phyloP scores from a whole-genome alignment of 1,140 invertebrate genomes.

The Halyomorpha halys region DNA sequence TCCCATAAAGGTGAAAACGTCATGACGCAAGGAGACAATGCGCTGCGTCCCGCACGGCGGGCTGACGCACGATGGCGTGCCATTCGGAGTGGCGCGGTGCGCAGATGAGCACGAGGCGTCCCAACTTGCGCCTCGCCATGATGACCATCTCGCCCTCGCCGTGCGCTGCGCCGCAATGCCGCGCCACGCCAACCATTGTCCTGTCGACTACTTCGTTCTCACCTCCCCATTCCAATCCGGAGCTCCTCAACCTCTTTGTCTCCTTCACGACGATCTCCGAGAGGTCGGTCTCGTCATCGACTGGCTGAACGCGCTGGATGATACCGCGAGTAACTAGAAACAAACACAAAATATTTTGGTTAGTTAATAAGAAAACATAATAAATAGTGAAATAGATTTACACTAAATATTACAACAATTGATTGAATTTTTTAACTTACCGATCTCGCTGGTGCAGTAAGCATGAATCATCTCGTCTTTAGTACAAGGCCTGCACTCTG shows the following conservation, averaged over 20 bases:
- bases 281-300: constrained; percentile 49
- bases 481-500: constrained; percentile 57
- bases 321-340: constrained; percentile 52
- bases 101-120: constrained; percentile 56
- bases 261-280: constrained; percentile 55
- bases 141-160: constrained; percentile 68
- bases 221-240: constrained; percentile 33
- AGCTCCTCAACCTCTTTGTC: constrained; percentile 48
- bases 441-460: constrained; percentile 70
- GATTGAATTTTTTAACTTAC: no score
- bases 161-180: constrained; percentile 54
- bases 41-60: constrained; percentile 46
- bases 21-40: constrained; percentile 51
- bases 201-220: constrained; percentile 31
- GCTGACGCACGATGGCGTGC: constrained; percentile 46
- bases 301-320: constrained; percentile 51
- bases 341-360: not conserved
- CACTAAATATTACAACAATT: no score
- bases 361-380: no score
- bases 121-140: constrained; percentile 61
- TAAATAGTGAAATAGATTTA: no score
- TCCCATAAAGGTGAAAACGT: not conserved
- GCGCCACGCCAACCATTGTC: constrained; percentile 40
- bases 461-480: constrained; percentile 60
- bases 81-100: constrained; percentile 60